phyloP scores from a whole-genome alignment of 2,113 vertebrate species.

The Arizona elegans region DNA sequence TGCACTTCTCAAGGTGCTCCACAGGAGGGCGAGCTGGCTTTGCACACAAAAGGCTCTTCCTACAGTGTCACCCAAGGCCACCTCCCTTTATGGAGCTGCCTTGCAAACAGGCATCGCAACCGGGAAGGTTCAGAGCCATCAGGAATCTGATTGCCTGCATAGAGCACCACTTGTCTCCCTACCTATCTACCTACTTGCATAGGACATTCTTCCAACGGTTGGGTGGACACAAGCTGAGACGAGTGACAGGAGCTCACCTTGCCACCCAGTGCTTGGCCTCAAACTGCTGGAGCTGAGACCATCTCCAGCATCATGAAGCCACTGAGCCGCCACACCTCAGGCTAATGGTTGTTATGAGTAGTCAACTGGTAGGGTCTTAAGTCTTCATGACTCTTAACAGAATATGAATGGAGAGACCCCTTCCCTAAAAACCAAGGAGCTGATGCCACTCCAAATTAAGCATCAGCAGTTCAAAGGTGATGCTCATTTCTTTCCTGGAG shows the following conservation, averaged over 20 bases:
- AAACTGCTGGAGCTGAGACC: not conserved
- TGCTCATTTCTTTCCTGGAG: not conserved
- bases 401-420: not conserved
- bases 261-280: not conserved
- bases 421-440: not conserved
- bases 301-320: not conserved
- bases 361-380: not conserved
- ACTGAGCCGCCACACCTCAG: not conserved
- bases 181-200: not conserved
- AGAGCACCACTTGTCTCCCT: not conserved
- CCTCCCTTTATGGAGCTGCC: not conserved
- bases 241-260: not conserved
- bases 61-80: not conserved
- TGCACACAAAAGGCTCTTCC: too few relatives aligned
- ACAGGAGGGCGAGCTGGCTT: too few relatives aligned
- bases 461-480: not conserved
- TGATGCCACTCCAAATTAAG: not conserved
- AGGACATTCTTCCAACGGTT: not conserved
- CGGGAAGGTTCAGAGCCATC: not conserved
- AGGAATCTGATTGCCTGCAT: not conserved
- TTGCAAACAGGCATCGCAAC: not conserved
- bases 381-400: not conserved
- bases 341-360: not conserved
- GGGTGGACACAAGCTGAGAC: not conserved
- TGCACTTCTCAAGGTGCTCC: not conserved